Base-by-base conservation (phyloP, 2,888 invertebrate species). In the Rotaria magnacalcarata region DNA sequence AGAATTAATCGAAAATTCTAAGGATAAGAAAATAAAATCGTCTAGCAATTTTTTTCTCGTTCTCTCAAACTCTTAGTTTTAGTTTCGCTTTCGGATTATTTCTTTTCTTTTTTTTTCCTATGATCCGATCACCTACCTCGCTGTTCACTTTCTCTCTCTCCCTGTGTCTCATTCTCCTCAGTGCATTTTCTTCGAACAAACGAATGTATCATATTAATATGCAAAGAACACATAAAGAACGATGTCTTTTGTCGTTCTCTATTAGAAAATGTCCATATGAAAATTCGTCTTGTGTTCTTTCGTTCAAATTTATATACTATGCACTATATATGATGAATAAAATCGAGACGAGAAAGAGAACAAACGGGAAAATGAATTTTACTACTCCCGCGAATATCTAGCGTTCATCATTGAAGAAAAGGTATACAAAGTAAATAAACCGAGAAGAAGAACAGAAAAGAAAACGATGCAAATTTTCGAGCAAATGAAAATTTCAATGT, bases 341-440 rank as follows among this genome's bases (percentile, higher is more conserved):
- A 67, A 67, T 67, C 34, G 67, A 67, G 67, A 34, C 34, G 16
- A 52, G 67, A 67, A 67, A 67, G 41, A 67, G 67, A 67, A 67
- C 67, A 67, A 67, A 67, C 67, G 67, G 67, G 67, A 67, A 67
- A 67, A 67, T 67, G 19, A 67, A 67, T 34, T 67, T 67, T 67
- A 67, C 67, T 67, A 67, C 41, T 16, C 10, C 67, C 6, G 34
- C 34, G 67, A 67, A 34, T 67, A 16, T 16, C 34, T 34, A 34
- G 34, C 34, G 34, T 67, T 34, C 67, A 67, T 67, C 34, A 19
- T 34, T 34, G 14, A 52, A 14, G 14, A 52, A 52, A 67, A 67
- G 34, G 67, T 67, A 67, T 67, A 67, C 14, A 67, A 34, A 5
- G 27, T 27, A 67, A 27, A 67, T 67, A 27, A 5, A 34, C 34